Conservation (phyloP, 2,888 invertebrate genomes). For the Polia nebulosa region DNA sequence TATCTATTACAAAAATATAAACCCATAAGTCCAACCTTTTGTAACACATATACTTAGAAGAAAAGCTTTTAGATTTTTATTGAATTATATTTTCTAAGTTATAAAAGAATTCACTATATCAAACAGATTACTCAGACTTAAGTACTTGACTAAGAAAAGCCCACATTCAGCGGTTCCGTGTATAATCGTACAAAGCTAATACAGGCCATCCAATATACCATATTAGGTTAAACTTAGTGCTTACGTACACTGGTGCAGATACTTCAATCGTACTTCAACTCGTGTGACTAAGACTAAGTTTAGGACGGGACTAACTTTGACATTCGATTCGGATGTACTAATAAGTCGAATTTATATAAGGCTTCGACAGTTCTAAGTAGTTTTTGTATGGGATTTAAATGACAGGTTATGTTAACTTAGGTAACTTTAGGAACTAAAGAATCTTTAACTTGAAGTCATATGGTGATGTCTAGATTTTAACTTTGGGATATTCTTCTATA, state of each 20-base stretch:
- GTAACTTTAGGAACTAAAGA: too few relatives aligned
- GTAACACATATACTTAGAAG: too few relatives aligned
- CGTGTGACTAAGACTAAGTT: conserved; percentile 25
- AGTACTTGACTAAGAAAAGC: not conserved
- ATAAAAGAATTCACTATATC: not conserved
- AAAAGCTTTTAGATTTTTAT: too few relatives aligned
- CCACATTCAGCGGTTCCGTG: not conserved
- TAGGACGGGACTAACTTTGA: conserved; percentile 27
- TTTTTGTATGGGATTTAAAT: not conserved
- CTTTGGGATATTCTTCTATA: too few relatives aligned
- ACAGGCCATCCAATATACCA: conserved; percentile 11
- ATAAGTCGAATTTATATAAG: conserved; percentile 5
- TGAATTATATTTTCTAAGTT: too few relatives aligned
- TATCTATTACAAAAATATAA: too few relatives aligned
- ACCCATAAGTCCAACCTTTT: too few relatives aligned
- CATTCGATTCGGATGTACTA: conserved; percentile 19
- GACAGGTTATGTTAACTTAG: too few relatives aligned
- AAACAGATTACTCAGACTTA: not conserved
- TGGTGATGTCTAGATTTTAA: too few relatives aligned
- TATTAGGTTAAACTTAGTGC: conserved; percentile 1
- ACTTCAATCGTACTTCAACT: conserved; percentile 15
- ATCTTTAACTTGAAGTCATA: too few relatives aligned
- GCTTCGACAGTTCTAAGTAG: not conserved
- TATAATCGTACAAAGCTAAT: conserved; percentile 22
- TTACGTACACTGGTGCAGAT: not conserved